These are phyloP conservation scores for Antennarius striatus DNA, from an alignment of 2,113 vertebrate genomes.

Conservation along the genomic window DNA sequence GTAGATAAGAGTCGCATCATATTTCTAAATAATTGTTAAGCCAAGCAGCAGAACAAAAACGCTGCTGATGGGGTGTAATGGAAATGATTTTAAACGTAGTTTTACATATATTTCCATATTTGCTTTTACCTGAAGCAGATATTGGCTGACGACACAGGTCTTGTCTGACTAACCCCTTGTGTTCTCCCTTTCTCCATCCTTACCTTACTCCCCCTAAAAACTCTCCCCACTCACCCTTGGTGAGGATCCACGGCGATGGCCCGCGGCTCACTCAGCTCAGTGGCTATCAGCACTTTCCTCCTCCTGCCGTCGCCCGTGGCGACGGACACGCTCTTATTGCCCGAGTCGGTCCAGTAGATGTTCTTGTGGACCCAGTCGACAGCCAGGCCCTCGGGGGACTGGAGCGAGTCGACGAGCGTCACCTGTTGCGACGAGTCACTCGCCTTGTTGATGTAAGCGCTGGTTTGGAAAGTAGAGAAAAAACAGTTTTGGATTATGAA, in stretches of 20 bases:
- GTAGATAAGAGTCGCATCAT: background rate
- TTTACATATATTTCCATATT: no score
- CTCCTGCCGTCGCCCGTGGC: slow-evolving; percentile 89
- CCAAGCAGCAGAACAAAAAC: slow-evolving; percentile 4
- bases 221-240: slow-evolving; percentile 83
- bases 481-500: background rate
- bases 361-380: slow-evolving; percentile 98
- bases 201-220: background rate
- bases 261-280: slow-evolving; percentile 89
- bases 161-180: background rate
- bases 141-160: background rate
- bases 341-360: slow-evolving; percentile 98
- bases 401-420: slow-evolving; percentile 88
- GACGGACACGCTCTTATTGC: slow-evolving; percentile 95
- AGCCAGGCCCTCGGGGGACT: slow-evolving; percentile 94
- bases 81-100: no score
- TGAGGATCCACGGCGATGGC: slow-evolving; percentile 94
- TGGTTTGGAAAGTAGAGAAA: slow-evolving; percentile 51
- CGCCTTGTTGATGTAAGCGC: slow-evolving; percentile 95
- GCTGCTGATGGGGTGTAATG: background rate
- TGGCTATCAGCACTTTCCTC: slow-evolving; percentile 88
- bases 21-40: slow-evolving; percentile 21
- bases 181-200: background rate
- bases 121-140: no score
- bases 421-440: slow-evolving; percentile 88